Percentiles rank a stretch among this genome's conserved stretches.
Conservation (phyloP, 1,140 invertebrate species). For the Zaprionus africanus region DNA sequence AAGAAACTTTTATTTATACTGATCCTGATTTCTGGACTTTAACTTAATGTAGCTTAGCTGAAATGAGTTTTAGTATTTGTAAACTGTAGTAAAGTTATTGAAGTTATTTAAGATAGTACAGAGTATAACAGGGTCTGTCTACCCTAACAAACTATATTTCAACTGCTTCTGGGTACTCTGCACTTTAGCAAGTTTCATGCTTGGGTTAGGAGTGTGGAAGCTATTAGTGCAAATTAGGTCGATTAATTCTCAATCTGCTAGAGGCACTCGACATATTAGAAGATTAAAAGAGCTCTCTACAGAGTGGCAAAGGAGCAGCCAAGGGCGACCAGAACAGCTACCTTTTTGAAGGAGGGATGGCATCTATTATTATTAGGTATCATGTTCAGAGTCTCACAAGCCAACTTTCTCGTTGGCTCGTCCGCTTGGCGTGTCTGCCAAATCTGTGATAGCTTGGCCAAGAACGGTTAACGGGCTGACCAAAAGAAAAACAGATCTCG, state of each 20-base stretch:
- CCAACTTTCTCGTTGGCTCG: not conserved
- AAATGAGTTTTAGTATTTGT: not conserved
- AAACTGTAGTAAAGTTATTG: not conserved
- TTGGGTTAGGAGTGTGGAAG: not conserved
- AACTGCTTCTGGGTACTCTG: not conserved
- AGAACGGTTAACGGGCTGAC: conserved; percentile 70
- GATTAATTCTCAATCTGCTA: conserved; percentile 1
- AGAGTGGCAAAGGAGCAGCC: not conserved
- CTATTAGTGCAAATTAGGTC: conserved; percentile 3
- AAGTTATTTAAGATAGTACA: not conserved
- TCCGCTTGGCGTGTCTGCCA: conserved; percentile 58
- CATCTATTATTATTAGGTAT: not conserved
- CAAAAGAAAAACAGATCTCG: conserved; percentile 60
- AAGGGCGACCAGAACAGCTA: not conserved
- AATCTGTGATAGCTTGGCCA: conserved; percentile 70
- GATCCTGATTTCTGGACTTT: too few relatives aligned
- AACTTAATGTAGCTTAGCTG: too few relatives aligned
- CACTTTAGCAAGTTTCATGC: not conserved
- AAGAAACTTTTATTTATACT: too few relatives aligned
- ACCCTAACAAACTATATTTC: not conserved
- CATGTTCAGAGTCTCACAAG: not conserved
- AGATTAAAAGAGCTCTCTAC: not conserved
- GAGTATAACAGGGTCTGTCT: too few relatives aligned
- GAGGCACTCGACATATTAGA: not conserved
- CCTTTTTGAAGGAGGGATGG: not conserved